phyloP scores from a whole-genome alignment of 1,140 invertebrate species.

The Drosophila biarmipes region DNA sequence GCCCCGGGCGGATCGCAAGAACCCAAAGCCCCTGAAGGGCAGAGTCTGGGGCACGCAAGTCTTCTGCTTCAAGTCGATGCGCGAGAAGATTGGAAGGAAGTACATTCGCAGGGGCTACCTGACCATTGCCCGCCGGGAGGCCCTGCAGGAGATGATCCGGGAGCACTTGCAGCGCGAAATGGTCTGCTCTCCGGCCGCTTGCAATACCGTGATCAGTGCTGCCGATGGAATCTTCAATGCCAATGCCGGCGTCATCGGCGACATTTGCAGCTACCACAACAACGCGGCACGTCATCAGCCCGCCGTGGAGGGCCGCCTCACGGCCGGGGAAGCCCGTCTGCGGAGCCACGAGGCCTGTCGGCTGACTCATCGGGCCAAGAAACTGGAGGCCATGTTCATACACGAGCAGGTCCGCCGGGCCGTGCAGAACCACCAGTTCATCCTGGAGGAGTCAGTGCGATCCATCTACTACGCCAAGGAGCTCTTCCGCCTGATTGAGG shows the following conservation, averaged over 20 bases:
- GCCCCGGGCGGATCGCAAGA: conserved; percentile 27
- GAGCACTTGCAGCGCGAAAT: conserved; percentile 52
- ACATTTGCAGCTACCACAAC: conserved; percentile 62
- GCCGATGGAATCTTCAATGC: conserved; percentile 47
- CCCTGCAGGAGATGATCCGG: conserved; percentile 36
- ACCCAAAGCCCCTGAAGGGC: conserved; percentile 11
- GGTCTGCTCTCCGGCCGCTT: conserved; percentile 18
- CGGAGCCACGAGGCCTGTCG: conserved; percentile 52
- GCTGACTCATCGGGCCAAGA: conserved; percentile 55
- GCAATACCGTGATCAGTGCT: conserved; percentile 48
- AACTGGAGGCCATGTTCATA: conserved; percentile 60
- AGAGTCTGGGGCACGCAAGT: conserved; percentile 45
- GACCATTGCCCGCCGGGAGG: conserved; percentile 16
- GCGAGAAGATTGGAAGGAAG: conserved; percentile 40
- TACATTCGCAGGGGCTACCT: conserved; percentile 49
- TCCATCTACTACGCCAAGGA: conserved; percentile 73
- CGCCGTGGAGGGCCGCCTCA: conserved; percentile 29
- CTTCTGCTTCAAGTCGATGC: conserved; percentile 44
- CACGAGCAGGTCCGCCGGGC: conserved; percentile 61
- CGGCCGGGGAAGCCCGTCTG: conserved; percentile 15
- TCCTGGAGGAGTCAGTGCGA: conserved; percentile 73
- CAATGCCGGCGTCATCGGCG: conserved; percentile 38
- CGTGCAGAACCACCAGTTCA: conserved; percentile 52
- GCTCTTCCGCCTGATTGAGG: conserved; percentile 58
- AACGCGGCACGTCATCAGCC: conserved; percentile 42